A percentile compares a stretch with the other conserved stretches of the same genome.
Evolutionary conservation across 2,888 invertebrate genomes (phyloP).

Genomic region (Lamellibrachia satsuma): DNA sequence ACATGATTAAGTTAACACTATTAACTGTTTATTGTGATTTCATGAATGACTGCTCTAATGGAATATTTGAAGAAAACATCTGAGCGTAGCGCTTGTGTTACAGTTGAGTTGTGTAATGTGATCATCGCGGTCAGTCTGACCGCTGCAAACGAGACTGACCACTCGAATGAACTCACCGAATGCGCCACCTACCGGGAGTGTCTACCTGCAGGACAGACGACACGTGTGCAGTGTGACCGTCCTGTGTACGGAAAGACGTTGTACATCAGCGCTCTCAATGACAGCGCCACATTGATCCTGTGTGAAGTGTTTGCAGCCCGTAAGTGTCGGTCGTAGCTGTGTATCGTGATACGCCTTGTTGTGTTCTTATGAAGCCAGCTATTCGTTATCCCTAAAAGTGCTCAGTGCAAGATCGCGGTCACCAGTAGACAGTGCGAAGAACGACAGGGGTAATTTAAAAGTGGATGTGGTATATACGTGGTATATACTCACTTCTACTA

Average conservation of each 20-base stretch:
- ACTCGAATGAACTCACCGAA: neutral
- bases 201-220: neutral
- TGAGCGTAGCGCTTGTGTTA: neutral
- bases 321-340: neutral
- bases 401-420: no score
- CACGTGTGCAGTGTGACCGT: neutral
- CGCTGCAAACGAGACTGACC: neutral
- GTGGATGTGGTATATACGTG: no score
- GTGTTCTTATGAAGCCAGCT: no score
- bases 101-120: neutral
- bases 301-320: neutral
- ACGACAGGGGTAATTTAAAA: no score
- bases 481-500: no score
- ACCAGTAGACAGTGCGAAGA: no score
- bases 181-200: neutral
- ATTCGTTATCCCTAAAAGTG: no score
- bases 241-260: neutral
- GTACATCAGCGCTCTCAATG: neutral
- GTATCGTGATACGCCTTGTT: no score
- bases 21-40: no score
- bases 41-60: neutral
- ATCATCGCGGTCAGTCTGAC: neutral
- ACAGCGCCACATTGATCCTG: neutral
- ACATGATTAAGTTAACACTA: no score
- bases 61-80: neutral